Percentiles rank a stretch among this genome's conserved stretches.
Conservation (phyloP, 2,113 vertebrate species). For the Daphoenositta chrysoptera region DNA sequence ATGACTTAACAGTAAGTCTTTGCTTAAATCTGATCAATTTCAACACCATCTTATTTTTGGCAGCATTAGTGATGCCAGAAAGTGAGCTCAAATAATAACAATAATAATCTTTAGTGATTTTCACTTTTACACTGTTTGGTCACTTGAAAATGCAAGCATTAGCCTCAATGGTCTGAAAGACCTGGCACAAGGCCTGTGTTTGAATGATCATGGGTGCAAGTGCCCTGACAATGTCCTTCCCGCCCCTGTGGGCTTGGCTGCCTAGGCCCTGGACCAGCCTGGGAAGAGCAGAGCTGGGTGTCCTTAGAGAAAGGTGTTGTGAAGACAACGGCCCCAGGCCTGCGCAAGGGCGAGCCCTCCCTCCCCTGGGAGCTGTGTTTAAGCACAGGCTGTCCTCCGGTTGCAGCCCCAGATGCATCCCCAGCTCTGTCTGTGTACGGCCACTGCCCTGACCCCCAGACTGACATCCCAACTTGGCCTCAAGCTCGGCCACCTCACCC, state of each 20-base stretch:
- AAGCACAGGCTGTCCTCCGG: fast-evolving
- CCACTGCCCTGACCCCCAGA: fast-evolving
- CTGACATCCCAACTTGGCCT: background rate
- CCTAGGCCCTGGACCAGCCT: background rate
- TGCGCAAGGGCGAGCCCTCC: background rate
- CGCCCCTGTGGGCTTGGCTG: fast-evolving
- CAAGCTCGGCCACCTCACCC: background rate
- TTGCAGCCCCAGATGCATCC: background rate
- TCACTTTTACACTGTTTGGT: background rate
- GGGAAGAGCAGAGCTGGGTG: background rate
- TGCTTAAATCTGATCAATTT: background rate
- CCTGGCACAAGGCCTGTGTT: background rate
- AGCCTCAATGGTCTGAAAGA: background rate
- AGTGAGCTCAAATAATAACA: background rate
- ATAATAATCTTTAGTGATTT: background rate
- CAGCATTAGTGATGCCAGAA: background rate
- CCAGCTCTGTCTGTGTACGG: background rate
- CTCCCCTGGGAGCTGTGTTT: background rate
- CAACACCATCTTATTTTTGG: background rate
- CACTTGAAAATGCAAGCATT: background rate
- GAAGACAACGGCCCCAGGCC: background rate
- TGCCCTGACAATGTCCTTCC: background rate
- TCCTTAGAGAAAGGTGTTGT: fast-evolving
- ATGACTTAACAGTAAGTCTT: background rate
- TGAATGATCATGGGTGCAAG: background rate